phyloP scores from a whole-genome alignment of 2,797 vertebrate genomes.

The Taenioides sp. region DNA sequence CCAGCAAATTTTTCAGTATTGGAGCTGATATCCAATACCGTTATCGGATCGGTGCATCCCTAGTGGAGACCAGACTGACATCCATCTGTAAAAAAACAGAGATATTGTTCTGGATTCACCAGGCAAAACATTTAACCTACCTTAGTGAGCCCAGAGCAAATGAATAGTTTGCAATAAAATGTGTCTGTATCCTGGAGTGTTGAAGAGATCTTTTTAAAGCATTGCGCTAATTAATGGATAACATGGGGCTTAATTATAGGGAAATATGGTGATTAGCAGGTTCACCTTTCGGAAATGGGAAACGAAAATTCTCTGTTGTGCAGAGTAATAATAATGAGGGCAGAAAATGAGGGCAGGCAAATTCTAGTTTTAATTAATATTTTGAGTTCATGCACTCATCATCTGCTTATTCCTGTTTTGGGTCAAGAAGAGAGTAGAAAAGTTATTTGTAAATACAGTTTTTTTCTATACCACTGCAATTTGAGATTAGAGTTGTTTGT shows the following conservation, averaged over 20 bases:
- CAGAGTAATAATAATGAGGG: not conserved
- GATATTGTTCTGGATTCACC: too few relatives aligned
- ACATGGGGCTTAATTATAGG: constrained; percentile 76
- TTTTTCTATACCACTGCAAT: too few relatives aligned
- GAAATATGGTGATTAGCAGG: constrained; percentile 81
- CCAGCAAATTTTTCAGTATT: too few relatives aligned
- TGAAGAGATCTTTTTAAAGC: constrained; percentile 70
- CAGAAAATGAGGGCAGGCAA: not conserved
- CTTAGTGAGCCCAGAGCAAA: constrained; percentile 75
- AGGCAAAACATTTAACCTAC: constrained; percentile 37
- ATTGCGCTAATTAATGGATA: constrained; percentile 76
- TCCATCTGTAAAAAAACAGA: too few relatives aligned
- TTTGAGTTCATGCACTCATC: not conserved
- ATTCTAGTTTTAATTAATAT: not conserved
- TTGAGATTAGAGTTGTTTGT: too few relatives aligned
- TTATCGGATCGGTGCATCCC: too few relatives aligned
- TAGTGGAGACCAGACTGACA: too few relatives aligned
- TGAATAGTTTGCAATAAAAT: constrained; percentile 79
- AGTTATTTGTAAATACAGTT: too few relatives aligned
- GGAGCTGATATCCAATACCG: too few relatives aligned
- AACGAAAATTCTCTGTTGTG: constrained; percentile 37
- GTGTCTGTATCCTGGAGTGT: constrained; percentile 68
- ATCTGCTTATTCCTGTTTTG: not conserved
- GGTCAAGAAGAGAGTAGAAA: not conserved
- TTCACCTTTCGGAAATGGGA: constrained; percentile 71